Conservation (phyloP, 1,140 invertebrate genomes). For the Aporrectodea caliginosa region DNA sequence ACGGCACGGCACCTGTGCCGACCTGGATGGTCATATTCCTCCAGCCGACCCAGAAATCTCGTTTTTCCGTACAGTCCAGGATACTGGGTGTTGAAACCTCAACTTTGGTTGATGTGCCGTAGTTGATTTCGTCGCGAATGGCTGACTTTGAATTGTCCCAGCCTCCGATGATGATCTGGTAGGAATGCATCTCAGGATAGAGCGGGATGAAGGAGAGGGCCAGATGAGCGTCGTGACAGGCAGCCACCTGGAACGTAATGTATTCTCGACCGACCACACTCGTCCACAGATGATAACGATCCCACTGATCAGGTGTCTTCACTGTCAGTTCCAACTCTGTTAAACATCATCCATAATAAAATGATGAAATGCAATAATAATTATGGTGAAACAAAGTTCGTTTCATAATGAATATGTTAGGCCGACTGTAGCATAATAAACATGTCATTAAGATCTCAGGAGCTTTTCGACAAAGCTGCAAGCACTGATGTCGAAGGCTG, state of each 20-base stretch:
- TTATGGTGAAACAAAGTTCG: too few relatives aligned
- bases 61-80: slow-evolving; percentile 4
- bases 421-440: too few relatives aligned
- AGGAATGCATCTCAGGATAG: slow-evolving; percentile 2
- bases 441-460: too few relatives aligned
- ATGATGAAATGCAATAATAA: too few relatives aligned
- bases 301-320: neutral
- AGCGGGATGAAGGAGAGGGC: neutral
- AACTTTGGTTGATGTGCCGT: neutral
- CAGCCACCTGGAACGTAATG: neutral
- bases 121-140: neutral
- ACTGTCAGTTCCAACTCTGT: neutral
- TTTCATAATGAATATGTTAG: too few relatives aligned
- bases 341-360: too few relatives aligned
- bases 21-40: neutral
- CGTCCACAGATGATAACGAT: neutral
- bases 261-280: neutral
- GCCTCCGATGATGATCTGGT: slow-evolving; percentile 6
- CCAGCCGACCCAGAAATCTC: neutral
- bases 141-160: neutral
- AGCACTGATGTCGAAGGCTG: too few relatives aligned
- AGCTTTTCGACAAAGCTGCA: too few relatives aligned
- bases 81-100: neutral
- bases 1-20: neutral
- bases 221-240: slow-evolving; percentile 7